Percentiles rank a stretch among this genome's conserved stretches.
Conservation (phyloP, 2,113 vertebrate species). For the Corythoichthys haematopterus region DNA sequence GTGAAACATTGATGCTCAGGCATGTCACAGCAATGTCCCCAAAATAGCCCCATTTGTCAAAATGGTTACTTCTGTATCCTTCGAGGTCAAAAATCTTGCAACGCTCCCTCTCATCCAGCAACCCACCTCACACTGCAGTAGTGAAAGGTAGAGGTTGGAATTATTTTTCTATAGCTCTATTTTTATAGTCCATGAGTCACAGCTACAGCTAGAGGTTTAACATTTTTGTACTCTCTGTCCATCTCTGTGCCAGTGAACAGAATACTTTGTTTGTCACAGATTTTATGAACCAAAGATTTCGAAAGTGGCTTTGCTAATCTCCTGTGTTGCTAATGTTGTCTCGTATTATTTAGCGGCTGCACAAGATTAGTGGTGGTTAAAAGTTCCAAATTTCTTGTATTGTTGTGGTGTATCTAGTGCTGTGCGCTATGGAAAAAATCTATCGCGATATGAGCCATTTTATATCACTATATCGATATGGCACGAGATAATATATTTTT, state of each 20-base stretch:
- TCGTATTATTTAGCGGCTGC: background rate
- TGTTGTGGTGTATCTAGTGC: background rate
- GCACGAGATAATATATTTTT: no score
- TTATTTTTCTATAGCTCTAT: conserved; percentile 4
- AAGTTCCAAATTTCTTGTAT: background rate
- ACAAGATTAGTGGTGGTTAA: background rate
- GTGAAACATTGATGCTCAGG: conserved; percentile 10
- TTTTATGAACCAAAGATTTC: background rate
- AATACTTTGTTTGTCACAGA: background rate
- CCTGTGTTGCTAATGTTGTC: background rate
- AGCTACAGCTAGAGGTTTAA: background rate
- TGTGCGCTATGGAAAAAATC: no score
- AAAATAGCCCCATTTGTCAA: conserved; percentile 23
- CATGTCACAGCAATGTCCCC: conserved; percentile 16
- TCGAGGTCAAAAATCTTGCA: conserved; percentile 7
- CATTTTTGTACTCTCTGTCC: background rate
- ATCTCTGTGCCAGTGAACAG: background rate
- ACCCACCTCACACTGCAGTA: background rate
- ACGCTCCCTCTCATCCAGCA: background rate
- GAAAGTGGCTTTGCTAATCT: background rate
- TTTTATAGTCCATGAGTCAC: conserved; percentile 7
- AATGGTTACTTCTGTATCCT: conserved; percentile 16
- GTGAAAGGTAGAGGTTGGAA: background rate
- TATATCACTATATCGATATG: no score
- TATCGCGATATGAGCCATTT: no score